A percentile compares a stretch with the other conserved stretches of the same genome.
These are phyloP conservation scores for Deilephila porcellus DNA, from an alignment of 2,888 invertebrate genomes.

Conservation along the genomic window DNA sequence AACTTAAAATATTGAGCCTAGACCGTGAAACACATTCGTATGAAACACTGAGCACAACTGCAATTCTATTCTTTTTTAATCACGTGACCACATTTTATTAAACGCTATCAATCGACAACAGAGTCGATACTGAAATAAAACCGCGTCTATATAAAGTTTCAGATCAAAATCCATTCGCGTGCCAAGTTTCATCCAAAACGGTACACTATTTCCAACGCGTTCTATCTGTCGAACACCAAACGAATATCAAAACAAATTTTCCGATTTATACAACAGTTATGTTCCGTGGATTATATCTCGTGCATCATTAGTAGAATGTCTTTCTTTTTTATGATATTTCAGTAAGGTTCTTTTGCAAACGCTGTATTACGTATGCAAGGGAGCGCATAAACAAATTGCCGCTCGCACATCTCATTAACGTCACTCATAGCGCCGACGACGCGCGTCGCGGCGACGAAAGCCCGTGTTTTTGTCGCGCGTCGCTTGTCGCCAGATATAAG, in stretches of 20 bases:
- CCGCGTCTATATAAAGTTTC: constrained; percentile 19
- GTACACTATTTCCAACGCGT: constrained; percentile 22
- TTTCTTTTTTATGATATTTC: constrained; percentile 17
- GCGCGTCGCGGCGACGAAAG: constrained; percentile 39
- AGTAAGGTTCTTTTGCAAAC: constrained; percentile 27
- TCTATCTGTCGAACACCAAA: constrained; percentile 22
- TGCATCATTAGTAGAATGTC: constrained; percentile 19
- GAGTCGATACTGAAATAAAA: constrained; percentile 12
- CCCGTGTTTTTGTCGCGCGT: constrained; percentile 44
- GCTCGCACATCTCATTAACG: constrained; percentile 63
- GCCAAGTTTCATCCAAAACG: constrained; percentile 26
- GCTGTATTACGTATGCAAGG: constrained; percentile 52
- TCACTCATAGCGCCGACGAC: constrained; percentile 48
- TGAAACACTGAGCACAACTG: too few relatives aligned
- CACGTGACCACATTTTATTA: constrained; percentile 6
- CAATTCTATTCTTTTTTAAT: background rate
- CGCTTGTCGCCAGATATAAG: constrained; percentile 48
- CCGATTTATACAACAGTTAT: constrained; percentile 5
- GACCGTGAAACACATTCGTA: too few relatives aligned
- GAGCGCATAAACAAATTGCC: constrained; percentile 66
- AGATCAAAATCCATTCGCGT: constrained; percentile 23
- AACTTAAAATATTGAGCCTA: too few relatives aligned
- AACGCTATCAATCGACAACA: constrained; percentile 12
- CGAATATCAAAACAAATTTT: constrained; percentile 15
- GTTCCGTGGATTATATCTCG: background rate